phyloP scores from a whole-genome alignment of 1,140 invertebrate genomes.

The Tetragnatha versicolor region DNA sequence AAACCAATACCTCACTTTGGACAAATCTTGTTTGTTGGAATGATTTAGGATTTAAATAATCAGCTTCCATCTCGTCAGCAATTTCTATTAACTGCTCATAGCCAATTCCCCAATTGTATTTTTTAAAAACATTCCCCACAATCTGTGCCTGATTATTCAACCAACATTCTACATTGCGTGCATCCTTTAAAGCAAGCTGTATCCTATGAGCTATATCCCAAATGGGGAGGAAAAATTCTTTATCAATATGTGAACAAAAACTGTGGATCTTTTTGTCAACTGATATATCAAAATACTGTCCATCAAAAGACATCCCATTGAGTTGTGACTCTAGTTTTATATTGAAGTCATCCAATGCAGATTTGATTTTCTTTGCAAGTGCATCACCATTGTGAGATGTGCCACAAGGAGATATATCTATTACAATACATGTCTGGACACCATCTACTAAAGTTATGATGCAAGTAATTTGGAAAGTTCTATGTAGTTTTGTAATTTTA shows the following conservation, averaged over 20 bases:
- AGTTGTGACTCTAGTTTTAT: background rate
- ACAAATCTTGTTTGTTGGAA: conserved; percentile 15
- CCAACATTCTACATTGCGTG: conserved; percentile 9
- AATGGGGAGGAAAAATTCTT: conserved; percentile 6
- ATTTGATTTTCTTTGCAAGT: conserved; percentile 16
- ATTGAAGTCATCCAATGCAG: background rate
- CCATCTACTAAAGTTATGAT: conserved; percentile 8
- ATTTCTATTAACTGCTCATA: conserved; percentile 19
- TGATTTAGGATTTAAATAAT: conserved; percentile 16
- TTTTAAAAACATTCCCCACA: conserved; percentile 10
- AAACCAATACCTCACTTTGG: conserved; percentile 4
- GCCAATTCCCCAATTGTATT: conserved; percentile 14
- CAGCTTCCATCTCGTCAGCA: background rate
- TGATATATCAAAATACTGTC: background rate
- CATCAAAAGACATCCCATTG: conserved; percentile 23
- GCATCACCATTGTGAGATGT: conserved; percentile 14
- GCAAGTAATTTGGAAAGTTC: conserved; percentile 7
- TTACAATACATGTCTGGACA: conserved; percentile 14
- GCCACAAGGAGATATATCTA: conserved; percentile 17
- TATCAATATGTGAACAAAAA: conserved; percentile 6
- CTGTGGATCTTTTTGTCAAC: conserved; percentile 5
- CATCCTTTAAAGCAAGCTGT: conserved; percentile 15
- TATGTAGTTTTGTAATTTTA: conserved; percentile 18
- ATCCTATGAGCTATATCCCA: conserved; percentile 20
- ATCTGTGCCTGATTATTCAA: conserved; percentile 4